A percentile compares a stretch with the other conserved stretches of the same genome.
Evolutionary conservation across 2,797 vertebrate genomes (phyloP).

Genomic region (Phalanger gymnotis): DNA sequence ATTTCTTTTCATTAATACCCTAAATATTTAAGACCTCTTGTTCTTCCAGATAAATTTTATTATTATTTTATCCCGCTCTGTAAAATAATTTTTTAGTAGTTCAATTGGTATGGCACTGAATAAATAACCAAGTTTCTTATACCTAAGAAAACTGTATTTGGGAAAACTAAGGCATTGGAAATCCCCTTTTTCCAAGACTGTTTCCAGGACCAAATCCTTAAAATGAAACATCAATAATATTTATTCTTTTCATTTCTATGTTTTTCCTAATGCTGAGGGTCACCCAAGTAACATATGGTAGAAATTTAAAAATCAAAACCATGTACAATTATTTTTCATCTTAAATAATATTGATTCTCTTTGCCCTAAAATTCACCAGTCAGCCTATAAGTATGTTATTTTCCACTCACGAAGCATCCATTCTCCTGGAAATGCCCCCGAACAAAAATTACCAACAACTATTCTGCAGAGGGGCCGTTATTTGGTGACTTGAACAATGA

Average conservation of each 20-base stretch:
- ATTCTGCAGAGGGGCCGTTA: constrained; percentile 8
- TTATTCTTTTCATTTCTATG: constrained; percentile 37
- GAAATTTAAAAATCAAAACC: constrained; percentile 63
- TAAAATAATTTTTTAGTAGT: too few species aligned
- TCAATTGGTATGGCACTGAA: too few species aligned
- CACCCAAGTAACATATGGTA: constrained; percentile 62
- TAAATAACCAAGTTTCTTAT: not conserved
- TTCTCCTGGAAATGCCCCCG: constrained; percentile 47
- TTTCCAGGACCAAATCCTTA: constrained; percentile 58
- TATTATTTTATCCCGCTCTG: too few species aligned
- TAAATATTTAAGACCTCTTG: too few species aligned
- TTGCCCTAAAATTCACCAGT: constrained; percentile 49
- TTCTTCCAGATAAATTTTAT: too few species aligned
- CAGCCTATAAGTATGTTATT: constrained; percentile 16
- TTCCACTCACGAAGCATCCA: not conserved
- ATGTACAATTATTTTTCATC: constrained; percentile 56
- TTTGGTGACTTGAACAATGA: constrained; percentile 33
- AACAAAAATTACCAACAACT: constrained; percentile 18
- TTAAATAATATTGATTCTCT: constrained; percentile 42
- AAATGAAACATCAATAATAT: constrained; percentile 26
- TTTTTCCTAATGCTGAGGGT: constrained; percentile 48
- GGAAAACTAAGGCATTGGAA: constrained; percentile 14
- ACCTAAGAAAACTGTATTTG: not conserved
- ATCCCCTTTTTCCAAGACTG: not conserved
- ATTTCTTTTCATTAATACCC: too few species aligned